phyloP scores from a whole-genome alignment of 1,140 invertebrate species.

The Calliopsis andreniformis region DNA sequence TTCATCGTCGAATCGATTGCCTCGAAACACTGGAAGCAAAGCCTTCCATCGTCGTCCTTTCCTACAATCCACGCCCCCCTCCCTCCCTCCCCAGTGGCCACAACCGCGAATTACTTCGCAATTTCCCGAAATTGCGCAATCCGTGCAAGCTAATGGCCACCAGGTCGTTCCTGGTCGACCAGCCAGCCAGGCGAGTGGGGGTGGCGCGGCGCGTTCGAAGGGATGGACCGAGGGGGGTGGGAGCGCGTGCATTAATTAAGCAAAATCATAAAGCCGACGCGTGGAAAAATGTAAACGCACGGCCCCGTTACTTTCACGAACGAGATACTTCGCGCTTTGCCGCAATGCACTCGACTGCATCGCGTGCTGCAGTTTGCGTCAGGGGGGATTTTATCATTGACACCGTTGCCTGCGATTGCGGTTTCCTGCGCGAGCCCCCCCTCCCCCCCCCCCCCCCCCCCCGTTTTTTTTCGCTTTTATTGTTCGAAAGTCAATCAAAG shows the following conservation, averaged over 20 bases:
- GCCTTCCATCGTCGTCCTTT: slow-evolving; percentile 44
- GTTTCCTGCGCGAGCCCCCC: neutral
- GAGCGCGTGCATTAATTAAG: slow-evolving; percentile 71
- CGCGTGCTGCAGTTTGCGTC: slow-evolving; percentile 47
- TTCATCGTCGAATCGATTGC: slow-evolving; percentile 40
- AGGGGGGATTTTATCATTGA: slow-evolving; percentile 46
- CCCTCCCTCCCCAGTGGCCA: slow-evolving; percentile 46
- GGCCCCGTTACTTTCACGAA: slow-evolving; percentile 64
- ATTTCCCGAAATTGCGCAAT: slow-evolving; percentile 75
- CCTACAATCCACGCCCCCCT: slow-evolving; percentile 36
- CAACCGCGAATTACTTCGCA: slow-evolving; percentile 70
- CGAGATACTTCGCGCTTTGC: slow-evolving; percentile 31
- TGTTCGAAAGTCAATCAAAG: neutral
- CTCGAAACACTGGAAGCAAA: neutral
- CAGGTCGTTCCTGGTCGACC: slow-evolving; percentile 48
- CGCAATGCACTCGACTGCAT: neutral
- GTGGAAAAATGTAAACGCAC: slow-evolving; percentile 58
- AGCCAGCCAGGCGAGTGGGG: neutral
- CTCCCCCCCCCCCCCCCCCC: no score
- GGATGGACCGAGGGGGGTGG: slow-evolving; percentile 47
- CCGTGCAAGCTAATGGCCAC: slow-evolving; percentile 67
- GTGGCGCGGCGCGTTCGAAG: neutral
- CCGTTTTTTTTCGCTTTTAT: neutral
- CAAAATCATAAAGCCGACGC: slow-evolving; percentile 70
- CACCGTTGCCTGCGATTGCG: slow-evolving; percentile 7